phyloP scores from a whole-genome alignment of 2,113 vertebrate genomes.

The Rhinolophus sinicus region DNA sequence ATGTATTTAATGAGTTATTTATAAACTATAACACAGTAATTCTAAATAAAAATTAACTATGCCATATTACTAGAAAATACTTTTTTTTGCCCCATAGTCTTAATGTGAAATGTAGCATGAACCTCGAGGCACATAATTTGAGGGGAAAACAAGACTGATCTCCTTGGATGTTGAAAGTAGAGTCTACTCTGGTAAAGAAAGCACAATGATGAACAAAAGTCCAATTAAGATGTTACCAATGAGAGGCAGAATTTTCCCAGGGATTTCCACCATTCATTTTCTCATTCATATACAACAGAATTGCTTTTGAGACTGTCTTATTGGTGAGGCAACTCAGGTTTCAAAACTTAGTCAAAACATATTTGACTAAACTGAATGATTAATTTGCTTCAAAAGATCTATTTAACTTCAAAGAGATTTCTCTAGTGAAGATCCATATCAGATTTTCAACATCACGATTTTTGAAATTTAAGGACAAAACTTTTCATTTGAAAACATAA shows the following conservation, averaged over 20 bases:
- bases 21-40: not conserved
- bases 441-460: not conserved
- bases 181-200: not conserved
- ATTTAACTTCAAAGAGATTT: conserved; percentile 22
- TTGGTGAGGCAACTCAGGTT: not conserved
- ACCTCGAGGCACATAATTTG: not conserved
- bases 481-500: not conserved
- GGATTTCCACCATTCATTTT: not conserved
- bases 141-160: not conserved
- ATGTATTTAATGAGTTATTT: conserved; percentile 20
- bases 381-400: not conserved
- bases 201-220: not conserved
- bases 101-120: not conserved
- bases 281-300: not conserved
- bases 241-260: not conserved
- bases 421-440: not conserved
- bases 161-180: not conserved
- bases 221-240: not conserved
- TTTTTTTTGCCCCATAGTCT: not conserved
- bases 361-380: not conserved
- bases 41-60: conserved; percentile 33
- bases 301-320: not conserved
- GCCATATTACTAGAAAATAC: not conserved
- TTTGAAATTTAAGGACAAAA: not conserved
- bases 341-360: not conserved